phyloP scores from a whole-genome alignment of 2,113 vertebrate species.

The Laterallus jamaicensis region DNA sequence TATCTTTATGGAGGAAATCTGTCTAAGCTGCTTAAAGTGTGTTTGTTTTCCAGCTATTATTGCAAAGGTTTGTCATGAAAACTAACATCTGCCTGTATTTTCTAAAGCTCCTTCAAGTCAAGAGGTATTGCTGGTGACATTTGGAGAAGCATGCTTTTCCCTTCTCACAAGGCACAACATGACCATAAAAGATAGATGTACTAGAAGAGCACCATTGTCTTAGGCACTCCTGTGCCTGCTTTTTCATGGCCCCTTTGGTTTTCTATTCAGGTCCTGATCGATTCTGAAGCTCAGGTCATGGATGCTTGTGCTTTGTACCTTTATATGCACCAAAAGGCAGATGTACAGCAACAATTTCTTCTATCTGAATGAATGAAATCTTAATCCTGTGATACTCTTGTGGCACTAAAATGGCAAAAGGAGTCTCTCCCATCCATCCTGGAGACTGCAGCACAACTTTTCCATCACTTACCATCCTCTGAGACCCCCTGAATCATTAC shows the following conservation, averaged over 20 bases:
- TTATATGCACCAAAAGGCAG: not conserved
- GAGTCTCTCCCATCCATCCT: not conserved
- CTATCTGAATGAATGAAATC: not conserved
- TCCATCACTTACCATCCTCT: not conserved
- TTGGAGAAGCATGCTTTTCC: not conserved
- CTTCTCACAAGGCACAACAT: not conserved
- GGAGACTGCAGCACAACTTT: not conserved
- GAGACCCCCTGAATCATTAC: not conserved
- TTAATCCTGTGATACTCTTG: not conserved
- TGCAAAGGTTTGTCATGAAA: not conserved
- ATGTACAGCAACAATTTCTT: not conserved
- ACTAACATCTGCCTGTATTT: conserved; percentile 17
- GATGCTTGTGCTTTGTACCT: not conserved
- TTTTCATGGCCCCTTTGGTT: not conserved
- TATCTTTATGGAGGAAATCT: not conserved
- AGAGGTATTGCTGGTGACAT: not conserved
- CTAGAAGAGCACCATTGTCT: not conserved
- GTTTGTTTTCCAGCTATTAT: conserved; percentile 20
- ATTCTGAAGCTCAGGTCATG: not conserved
- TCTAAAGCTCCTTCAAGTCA: conserved; percentile 8
- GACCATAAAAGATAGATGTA: not conserved
- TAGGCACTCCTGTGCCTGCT: not conserved
- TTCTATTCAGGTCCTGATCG: not conserved
- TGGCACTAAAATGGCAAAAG: not conserved
- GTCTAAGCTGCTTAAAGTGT: not conserved